Base-by-base conservation (phyloP, 2,888 invertebrate genomes). In the Noctua janthe region DNA sequence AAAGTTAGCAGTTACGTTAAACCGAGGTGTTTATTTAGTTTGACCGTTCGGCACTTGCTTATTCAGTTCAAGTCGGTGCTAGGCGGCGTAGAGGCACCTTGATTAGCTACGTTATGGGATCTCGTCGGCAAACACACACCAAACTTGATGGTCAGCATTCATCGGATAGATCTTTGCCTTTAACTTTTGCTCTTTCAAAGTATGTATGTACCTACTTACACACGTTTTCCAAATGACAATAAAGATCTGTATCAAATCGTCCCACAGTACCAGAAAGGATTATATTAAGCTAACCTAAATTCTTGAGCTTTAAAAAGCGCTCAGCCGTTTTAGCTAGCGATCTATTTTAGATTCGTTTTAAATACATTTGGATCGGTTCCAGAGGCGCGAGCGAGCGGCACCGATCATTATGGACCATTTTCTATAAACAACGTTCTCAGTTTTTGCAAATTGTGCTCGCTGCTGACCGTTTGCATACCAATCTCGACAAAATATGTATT, bases 311-410 rank as follows among this genome's bases (percentile, higher is more conserved):
- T 87, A 85, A 89, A 88, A 87, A 87, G 79, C 81, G 71, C 76
- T 81, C 82, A 20, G 87, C 83, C 81, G 80, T 87, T 91, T 91
- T 85, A 81, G 87, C 85, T 56, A 75, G 85, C 80, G 78, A 86
- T 91, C 89, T 94, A 93, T 94, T 93, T 92, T 82, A 78, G 90
- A 81, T 77, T 78, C 72, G 90, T 79, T 90, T 85, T 82, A 92
- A 92, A 93, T 93, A 93, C 88, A 90, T 85, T 92, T 93, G 93
- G 94, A 93, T 76, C 74, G 29, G 74, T 81, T 91, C 94, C 94
- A 93, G 90, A 71, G 62, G 88, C 70, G 74, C 81, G 78, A 56
- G 70, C 62, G 43, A 54, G 71, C 64, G 51, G 23, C 47, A 23
- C 64, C 51, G 62, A 71, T 84, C 70, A 78, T 75, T 70, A 69